A percentile compares a stretch with the other conserved stretches of the same genome.
Conservation (phyloP, 2,797 vertebrate species). For the Squalus acanthias region DNA sequence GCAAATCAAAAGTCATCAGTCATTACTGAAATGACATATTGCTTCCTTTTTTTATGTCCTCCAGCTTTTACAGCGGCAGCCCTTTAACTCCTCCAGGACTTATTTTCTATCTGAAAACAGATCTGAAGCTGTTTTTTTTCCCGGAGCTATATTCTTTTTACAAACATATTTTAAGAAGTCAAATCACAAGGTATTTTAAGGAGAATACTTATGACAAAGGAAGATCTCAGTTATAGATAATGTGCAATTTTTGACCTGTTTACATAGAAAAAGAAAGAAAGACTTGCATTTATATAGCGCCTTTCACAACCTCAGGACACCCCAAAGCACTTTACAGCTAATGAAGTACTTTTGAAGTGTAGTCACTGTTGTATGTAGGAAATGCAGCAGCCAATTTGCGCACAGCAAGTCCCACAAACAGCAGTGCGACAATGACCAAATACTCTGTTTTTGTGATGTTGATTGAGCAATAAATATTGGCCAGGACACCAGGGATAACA, state of each 20-base stretch:
- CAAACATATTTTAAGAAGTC: neutral
- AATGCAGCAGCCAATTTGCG: too few relatives aligned
- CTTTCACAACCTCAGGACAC: too few relatives aligned
- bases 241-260: neutral
- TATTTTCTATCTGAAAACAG: neutral
- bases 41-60: conserved; percentile 25
- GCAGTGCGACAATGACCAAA: too few relatives aligned
- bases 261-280: too few relatives aligned
- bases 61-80: neutral
- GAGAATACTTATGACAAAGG: neutral
- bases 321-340: too few relatives aligned
- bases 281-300: too few relatives aligned
- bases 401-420: too few relatives aligned
- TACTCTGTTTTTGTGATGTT: too few relatives aligned
- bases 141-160: neutral
- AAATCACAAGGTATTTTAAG: neutral
- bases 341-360: too few relatives aligned
- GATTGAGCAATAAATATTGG: too few relatives aligned
- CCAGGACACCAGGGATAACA: too few relatives aligned
- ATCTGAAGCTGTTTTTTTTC: neutral
- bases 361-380: too few relatives aligned
- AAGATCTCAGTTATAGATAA: neutral
- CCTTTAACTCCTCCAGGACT: neutral
- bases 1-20: conserved; percentile 6
- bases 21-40: neutral